Evolutionary conservation across 2,113 vertebrate genomes (phyloP).

Genomic region (cattle (Bos taurus)): ARS-UCD2.0 NC_037351.1:54917001-54917500

Average conservation of each 20-base stretch:
- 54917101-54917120: neutral
- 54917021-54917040: neutral
- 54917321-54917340: slow-evolving; percentile 5
- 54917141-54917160: neutral
- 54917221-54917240: neutral
- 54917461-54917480: neutral
- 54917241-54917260: neutral
- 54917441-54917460: neutral
- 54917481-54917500: neutral
- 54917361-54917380: neutral
- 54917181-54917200: neutral
- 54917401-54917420: neutral
- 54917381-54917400: neutral
- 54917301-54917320: neutral
- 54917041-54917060: neutral
- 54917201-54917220: neutral
- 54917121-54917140: neutral
- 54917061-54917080: neutral
- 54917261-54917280: neutral
- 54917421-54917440: neutral
- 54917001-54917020: neutral
- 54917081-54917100: neutral
- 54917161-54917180: neutral
- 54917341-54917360: slow-evolving; percentile 2
- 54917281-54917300: neutral